A percentile compares a stretch with the other conserved stretches of the same genome.
These are phyloP conservation scores for Sparus aurata DNA, from an alignment of 2,797 vertebrate genomes.

Conservation along the genomic window DNA sequence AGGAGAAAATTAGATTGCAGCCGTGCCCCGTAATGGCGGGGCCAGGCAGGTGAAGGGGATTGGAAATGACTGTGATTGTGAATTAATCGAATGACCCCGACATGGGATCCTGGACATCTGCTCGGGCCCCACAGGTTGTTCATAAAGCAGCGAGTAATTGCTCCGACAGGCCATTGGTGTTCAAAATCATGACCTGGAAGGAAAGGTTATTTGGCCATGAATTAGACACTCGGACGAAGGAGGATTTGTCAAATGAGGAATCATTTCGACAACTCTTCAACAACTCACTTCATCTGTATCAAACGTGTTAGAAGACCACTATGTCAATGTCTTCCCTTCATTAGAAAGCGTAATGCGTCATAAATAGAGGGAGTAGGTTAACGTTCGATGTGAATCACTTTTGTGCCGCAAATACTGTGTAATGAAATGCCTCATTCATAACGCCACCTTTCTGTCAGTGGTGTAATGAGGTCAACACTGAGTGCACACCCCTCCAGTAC, in stretches of 20 bases:
- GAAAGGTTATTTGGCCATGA: conserved; percentile 35
- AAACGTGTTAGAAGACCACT: not conserved
- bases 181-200: conserved; percentile 47
- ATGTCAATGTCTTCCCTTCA: not conserved
- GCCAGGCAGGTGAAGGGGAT: conserved; percentile 82
- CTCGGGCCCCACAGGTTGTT: conserved; percentile 76
- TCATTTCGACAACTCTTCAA: conserved; percentile 6
- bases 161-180: conserved; percentile 48
- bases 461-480: not conserved
- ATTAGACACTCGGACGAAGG: conserved; percentile 11
- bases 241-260: conserved; percentile 30
- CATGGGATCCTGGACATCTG: conserved; percentile 84
- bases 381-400: not conserved
- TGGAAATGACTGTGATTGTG: conserved; percentile 83
- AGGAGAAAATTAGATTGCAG: conserved; percentile 87
- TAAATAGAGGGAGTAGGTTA: conserved; percentile 2
- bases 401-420: not conserved
- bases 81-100: conserved; percentile 88
- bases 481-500: too few relatives aligned
- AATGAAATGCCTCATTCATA: not conserved
- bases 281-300: not conserved
- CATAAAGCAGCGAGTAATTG: conserved; percentile 70
- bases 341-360: not conserved
- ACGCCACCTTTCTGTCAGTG: not conserved
- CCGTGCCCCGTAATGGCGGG: conserved; percentile 82